A percentile compares a stretch with the other conserved stretches of the same genome.
These are phyloP conservation scores for Percina caprodes DNA, from an alignment of 2,113 vertebrate species.

Conservation along the genomic window DNA sequence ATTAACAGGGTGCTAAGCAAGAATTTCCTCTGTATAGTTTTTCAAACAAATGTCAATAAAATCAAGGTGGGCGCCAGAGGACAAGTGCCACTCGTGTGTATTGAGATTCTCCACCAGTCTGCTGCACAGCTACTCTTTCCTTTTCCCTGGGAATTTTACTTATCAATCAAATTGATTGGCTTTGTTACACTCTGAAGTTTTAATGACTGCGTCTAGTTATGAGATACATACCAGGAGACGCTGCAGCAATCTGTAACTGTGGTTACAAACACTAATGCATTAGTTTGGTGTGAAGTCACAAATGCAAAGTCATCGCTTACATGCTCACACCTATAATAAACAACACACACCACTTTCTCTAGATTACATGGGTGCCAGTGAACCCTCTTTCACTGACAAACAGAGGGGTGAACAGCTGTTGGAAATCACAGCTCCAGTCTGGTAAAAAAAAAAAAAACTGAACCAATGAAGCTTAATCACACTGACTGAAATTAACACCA, in stretches of 20 bases:
- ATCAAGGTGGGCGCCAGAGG: conserved; percentile 35
- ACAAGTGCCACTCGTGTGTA: conserved; percentile 60
- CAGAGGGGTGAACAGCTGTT: conserved; percentile 73
- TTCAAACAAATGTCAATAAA: conserved; percentile 75
- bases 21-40: conserved; percentile 68
- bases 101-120: conserved; percentile 59
- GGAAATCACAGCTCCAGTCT: conserved; percentile 79
- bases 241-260: conserved; percentile 38
- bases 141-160: conserved; percentile 66
- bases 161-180: conserved; percentile 79
- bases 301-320: conserved; percentile 31
- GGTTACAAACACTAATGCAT: conserved; percentile 17
- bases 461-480: conserved; percentile 73
- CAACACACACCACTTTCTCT: neutral
- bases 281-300: conserved; percentile 33
- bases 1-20: conserved; percentile 68
- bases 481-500: conserved; percentile 82
- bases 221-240: conserved; percentile 39
- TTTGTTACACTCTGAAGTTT: conserved; percentile 61
- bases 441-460: conserved; percentile 57
- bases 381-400: conserved; percentile 18
- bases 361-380: neutral
- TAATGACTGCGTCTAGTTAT: conserved; percentile 65
- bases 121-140: conserved; percentile 41
- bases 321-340: conserved; percentile 23